Base-by-base conservation (phyloP, 2,113 vertebrate genomes). In the Calyptomena viridis region DNA sequence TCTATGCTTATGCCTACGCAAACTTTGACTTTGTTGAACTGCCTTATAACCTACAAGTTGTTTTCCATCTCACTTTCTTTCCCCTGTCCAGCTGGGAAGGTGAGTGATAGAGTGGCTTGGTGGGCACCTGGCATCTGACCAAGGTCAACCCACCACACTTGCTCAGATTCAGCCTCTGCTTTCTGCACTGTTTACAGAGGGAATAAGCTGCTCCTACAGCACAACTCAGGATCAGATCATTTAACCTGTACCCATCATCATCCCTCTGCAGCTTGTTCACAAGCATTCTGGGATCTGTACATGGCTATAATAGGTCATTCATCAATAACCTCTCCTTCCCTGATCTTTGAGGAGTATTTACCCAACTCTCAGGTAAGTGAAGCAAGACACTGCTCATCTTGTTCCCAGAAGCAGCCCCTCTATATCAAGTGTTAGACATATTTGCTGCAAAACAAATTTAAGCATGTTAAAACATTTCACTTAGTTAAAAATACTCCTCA, bases 401-500 rank as follows among this genome's bases (percentile, higher is more conserved):
- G 47, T 58, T 87, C 75, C 75, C 83, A 87, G 76, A 90, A 56
- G 33, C 72, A 55, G 52, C 21, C 63, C 64, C 76, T 84, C 73
- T 90, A 69, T 53, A 79, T 76, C 83, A 81, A 93, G 44, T 5
- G 5, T 71, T 72, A 92, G 56, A 86, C 44, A 76, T 55, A 49
- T 90, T 86, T 62, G 68, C 76, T 62, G 44, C 88, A 86, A 95
- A 84, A 78, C 3, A 87, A 87, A 96, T 87, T 76, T 94, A 42
- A 91, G 59, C 75, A 80, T 44, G 73, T 92, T 94, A 92, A 90
- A 94, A 81, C 87, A 91, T 37, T 84, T 71, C 40, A 60, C 87
- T 92, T 84, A 91, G 93, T 95, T 93, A 94, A 84, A 94, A 93
- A 88, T 67, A 94, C 94, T 60, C 83, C 88, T 89, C 78, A 80